Base-by-base conservation (phyloP, 1,140 invertebrate genomes). In the Nixonia krombeini region DNA sequence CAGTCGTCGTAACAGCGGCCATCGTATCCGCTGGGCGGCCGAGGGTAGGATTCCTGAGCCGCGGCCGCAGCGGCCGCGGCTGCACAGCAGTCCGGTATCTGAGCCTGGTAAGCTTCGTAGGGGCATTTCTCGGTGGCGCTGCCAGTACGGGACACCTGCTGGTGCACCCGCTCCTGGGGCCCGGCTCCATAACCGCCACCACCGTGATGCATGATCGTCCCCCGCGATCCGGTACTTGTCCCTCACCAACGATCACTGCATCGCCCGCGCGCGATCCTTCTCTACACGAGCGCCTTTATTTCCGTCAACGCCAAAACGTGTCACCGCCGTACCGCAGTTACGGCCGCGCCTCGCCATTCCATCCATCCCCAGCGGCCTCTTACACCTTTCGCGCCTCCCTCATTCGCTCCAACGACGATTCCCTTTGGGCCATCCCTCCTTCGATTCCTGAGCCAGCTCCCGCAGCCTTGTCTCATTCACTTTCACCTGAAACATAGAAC, bases 61-160 rank as follows among this genome's bases (percentile, higher is more conserved):
- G 70, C 78, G 15, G 58, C 67, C 1, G 79, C 78, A 35, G 78
- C 74, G 10, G 74, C 72, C 17, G 74, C 74, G n/a, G 74, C 72
- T 29, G 84, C 84, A 44, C 84, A 85, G 49, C 84, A 85, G 33
- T 85, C 84, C 21, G 84, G 84, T 49, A 85, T 85, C 37, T 82
- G 82, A 2, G 81, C 65, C 45, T 74, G 75, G 63, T 83, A 84
- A 40, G 70, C 51, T 12, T 85, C 82, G 44, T 83, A 85, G 1
- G 82, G 82, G 35, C 79, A 84, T 62, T 85, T 85, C 6, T 80
- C 79, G 15, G 75, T 67, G 7, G 45, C 50, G 33, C 45, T 59
- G 5, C 26, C 46, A 25, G 62, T 76, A 61, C 56, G 70, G 29
- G 53, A 49, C 45, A 53, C 44, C 42, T 51, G 74, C 62, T 85